A percentile compares a stretch with the other conserved stretches of the same genome.
These are phyloP conservation scores for Eretmocerus hayati DNA, from an alignment of 2,888 invertebrate species.

Conservation along the genomic window DNA sequence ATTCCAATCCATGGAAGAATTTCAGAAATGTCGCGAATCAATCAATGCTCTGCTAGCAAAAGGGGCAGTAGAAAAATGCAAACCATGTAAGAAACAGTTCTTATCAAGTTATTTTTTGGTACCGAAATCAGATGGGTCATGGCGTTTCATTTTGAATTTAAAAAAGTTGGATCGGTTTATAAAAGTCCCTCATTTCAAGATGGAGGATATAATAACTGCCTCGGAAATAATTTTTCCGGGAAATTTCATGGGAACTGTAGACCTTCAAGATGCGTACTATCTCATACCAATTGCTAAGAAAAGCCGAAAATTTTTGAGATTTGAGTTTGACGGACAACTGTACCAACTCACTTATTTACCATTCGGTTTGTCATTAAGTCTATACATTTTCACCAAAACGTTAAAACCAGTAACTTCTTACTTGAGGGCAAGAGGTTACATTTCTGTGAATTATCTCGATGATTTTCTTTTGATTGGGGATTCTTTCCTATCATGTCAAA, in stretches of 20 bases:
- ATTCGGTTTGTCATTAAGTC: not conserved
- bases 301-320: not conserved
- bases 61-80: not conserved
- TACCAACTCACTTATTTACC: not conserved
- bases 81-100: not conserved
- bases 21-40: no score
- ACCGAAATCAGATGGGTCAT: not conserved
- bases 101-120: not conserved
- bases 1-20: no score
- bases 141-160: not conserved
- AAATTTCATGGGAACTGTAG: not conserved
- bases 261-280: not conserved
- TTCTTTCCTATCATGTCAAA: no score
- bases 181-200: not conserved
- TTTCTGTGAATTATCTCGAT: no score
- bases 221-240: not conserved
- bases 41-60: not conserved
- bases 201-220: not conserved
- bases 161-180: not conserved
- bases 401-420: no score
- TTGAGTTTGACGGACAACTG: not conserved
- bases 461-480: no score
- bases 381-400: no score
- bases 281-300: no score
- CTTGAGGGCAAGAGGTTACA: no score